These are phyloP conservation scores for Lepus europaeus DNA, from an alignment of 2,113 vertebrate genomes.

Conservation along the genomic window DNA sequence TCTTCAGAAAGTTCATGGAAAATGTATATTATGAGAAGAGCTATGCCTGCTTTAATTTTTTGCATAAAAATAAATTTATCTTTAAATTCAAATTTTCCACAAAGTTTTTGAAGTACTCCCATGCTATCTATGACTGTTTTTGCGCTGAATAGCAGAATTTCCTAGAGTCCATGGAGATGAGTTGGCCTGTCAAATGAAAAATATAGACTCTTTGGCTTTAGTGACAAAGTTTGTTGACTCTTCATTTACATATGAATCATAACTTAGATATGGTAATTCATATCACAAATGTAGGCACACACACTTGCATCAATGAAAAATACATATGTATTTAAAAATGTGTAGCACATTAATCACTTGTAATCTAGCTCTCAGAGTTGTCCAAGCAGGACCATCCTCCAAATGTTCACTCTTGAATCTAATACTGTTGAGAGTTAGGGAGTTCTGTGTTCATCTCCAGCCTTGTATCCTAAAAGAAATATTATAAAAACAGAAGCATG, in stretches of 20 bases:
- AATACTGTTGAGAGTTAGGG: neutral
- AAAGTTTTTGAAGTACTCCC: no score
- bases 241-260: neutral
- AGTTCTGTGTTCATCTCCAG: neutral
- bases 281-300: neutral
- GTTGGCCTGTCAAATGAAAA: neutral
- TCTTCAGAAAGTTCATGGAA: no score
- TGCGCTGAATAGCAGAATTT: neutral
- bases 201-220: neutral
- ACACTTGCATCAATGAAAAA: neutral
- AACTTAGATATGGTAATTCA: neutral
- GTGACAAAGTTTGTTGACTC: neutral
- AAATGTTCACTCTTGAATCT: neutral
- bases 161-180: neutral
- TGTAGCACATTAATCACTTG: neutral
- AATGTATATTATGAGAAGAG: no score
- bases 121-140: neutral
- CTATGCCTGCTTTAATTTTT: no score
- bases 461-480: neutral
- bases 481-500: no score
- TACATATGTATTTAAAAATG: neutral
- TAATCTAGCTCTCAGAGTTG: neutral
- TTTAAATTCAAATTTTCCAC: no score
- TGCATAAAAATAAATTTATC: no score
- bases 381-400: no score